A percentile compares a stretch with the other conserved stretches of the same genome.
phyloP scores from a whole-genome alignment of 2,113 vertebrate genomes.

The Myotis brandtii region DNA sequence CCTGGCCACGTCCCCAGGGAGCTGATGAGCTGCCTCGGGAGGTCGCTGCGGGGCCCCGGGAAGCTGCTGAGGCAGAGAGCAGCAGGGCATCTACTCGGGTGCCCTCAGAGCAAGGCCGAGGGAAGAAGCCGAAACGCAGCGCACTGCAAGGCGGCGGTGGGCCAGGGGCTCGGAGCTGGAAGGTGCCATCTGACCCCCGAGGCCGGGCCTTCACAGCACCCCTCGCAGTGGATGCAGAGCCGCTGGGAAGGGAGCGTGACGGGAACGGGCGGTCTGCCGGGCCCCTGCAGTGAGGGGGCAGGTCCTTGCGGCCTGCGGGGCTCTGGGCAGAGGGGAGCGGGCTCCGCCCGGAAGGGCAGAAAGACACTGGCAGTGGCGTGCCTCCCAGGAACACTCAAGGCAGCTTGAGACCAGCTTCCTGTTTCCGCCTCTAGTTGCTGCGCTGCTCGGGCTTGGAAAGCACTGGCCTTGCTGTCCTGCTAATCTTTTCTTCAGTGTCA shows the following conservation, averaged over 20 bases:
- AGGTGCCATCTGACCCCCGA: fast-evolving
- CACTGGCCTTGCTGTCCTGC: not conserved
- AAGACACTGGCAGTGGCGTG: fast-evolving
- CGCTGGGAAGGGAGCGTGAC: not conserved
- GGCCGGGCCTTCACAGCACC: not conserved
- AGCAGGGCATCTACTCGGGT: fast-evolving
- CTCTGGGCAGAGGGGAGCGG: not conserved
- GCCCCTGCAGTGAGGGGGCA: not conserved
- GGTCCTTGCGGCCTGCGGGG: not conserved
- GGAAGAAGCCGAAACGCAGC: fast-evolving
- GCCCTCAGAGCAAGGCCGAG: fast-evolving
- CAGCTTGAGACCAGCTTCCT: not conserved
- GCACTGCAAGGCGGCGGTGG: not conserved
- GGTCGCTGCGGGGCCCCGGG: not conserved
- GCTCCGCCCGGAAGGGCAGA: not conserved
- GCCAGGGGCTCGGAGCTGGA: not conserved
- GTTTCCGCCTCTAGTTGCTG: not conserved
- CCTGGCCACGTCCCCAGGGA: not conserved
- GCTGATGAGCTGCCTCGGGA: fast-evolving
- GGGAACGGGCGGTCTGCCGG: not conserved
- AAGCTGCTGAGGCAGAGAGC: not conserved
- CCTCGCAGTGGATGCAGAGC: fast-evolving
- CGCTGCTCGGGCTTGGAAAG: not conserved
- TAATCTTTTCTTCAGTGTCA: not conserved
- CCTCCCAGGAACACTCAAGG: fast-evolving